Conservation (phyloP, 2,113 vertebrate genomes). For the Calyptomena viridis region DNA sequence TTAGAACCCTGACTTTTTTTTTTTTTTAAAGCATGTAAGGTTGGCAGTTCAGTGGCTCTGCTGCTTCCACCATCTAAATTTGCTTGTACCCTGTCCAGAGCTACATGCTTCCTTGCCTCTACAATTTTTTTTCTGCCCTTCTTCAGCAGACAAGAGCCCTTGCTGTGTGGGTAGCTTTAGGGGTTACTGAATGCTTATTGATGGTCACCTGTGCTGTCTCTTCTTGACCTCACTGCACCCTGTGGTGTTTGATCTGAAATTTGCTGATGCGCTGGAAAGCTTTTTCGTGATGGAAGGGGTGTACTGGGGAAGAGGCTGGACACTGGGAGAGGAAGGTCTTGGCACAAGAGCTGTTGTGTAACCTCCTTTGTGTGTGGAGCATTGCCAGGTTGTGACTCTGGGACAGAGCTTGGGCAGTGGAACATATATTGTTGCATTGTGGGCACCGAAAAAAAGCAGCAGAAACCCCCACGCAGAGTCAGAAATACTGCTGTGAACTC, state of each 20-base stretch:
- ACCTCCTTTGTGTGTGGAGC: neutral
- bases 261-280: neutral
- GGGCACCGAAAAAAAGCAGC: neutral
- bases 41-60: neutral
- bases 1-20: neutral
- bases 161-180: fast-evolving
- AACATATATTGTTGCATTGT: neutral
- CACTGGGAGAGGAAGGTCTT: neutral
- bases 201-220: neutral
- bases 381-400: neutral
- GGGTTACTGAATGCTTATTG: neutral
- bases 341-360: neutral
- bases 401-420: neutral
- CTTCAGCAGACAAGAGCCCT: neutral
- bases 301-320: neutral
- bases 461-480: neutral
- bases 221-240: neutral
- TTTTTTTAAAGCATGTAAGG: neutral
- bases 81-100: neutral
- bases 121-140: neutral
- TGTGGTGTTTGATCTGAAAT: neutral
- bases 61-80: neutral
- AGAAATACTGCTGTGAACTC: conserved; percentile 2
- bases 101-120: neutral
- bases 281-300: neutral